These are phyloP conservation scores for Coenonympha glycerion DNA, from an alignment of 2,888 invertebrate genomes.

Conservation along the genomic window DNA sequence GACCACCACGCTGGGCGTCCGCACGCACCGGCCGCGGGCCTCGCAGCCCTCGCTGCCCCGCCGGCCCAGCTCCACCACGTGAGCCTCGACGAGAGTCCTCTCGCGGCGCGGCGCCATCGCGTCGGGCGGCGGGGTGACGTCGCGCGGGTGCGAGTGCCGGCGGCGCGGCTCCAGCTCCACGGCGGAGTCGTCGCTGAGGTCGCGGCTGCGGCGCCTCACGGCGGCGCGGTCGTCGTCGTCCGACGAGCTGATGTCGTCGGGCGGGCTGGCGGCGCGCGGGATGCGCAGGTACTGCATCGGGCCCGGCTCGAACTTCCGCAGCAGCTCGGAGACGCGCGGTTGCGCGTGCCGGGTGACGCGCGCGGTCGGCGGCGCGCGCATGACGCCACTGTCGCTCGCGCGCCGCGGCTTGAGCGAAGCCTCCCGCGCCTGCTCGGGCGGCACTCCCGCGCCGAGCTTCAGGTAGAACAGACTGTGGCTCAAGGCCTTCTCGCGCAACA, in stretches of 20 bases:
- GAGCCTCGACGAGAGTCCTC: conserved; percentile 67
- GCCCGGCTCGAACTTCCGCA: conserved; percentile 62
- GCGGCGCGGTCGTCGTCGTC: conserved; percentile 70
- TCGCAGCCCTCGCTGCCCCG: conserved; percentile 68
- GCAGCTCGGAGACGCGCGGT: conserved; percentile 63
- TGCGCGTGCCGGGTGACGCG: conserved; percentile 57
- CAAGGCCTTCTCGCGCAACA: conserved; percentile 68
- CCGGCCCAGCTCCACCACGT: conserved; percentile 75
- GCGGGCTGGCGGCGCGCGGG: conserved; percentile 59
- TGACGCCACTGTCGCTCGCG: conserved; percentile 49
- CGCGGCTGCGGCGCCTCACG: conserved; percentile 63
- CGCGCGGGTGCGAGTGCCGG: conserved; percentile 60
- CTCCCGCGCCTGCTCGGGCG: conserved; percentile 41
- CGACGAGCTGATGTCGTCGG: conserved; percentile 65
- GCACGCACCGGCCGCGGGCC: conserved; percentile 77
- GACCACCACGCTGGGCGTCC: conserved; percentile 90
- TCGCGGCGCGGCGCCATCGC: conserved; percentile 61
- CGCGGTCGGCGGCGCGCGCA: conserved; percentile 58
- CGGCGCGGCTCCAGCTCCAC: conserved; percentile 72
- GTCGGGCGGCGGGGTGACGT: conserved; percentile 60
- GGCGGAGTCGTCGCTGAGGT: conserved; percentile 73
- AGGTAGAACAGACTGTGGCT: conserved; percentile 70
- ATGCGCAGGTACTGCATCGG: conserved; percentile 71
- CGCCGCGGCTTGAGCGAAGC: conserved; percentile 27
- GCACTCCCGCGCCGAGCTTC: conserved; percentile 59